phyloP scores from a whole-genome alignment of 2,797 vertebrate species.

The Hypotaenidia okinawae region DNA sequence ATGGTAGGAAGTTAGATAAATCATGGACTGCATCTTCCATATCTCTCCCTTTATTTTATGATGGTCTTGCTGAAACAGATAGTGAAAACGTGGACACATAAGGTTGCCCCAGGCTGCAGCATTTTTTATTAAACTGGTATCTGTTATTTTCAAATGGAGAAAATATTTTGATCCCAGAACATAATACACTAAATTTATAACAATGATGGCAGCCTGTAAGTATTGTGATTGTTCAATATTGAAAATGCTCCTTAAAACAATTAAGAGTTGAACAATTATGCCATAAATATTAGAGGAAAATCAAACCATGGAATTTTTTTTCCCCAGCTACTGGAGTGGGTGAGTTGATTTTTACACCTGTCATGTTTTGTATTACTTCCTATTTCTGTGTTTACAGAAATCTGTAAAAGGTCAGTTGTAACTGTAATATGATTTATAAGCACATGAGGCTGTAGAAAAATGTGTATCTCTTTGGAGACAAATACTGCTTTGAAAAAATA shows the following conservation, averaged over 20 bases:
- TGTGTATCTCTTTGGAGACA: neutral
- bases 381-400: neutral
- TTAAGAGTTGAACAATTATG: neutral
- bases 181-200: neutral
- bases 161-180: neutral
- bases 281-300: neutral
- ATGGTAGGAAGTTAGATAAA: constrained; percentile 69
- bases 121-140: neutral
- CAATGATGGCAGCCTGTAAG: neutral
- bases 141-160: neutral
- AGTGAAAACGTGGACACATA: constrained; percentile 67
- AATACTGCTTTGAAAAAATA: neutral
- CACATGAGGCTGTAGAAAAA: neutral
- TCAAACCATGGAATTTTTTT: neutral
- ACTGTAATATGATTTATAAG: neutral
- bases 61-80: constrained; percentile 82
- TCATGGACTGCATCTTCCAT: constrained; percentile 83
- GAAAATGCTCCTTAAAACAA: neutral
- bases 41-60: constrained; percentile 89
- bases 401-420: neutral
- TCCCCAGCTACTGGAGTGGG: neutral
- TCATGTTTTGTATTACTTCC: neutral
- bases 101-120: constrained; percentile 60
- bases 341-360: neutral
- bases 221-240: neutral